Evolutionary conservation across 1,140 invertebrate species (phyloP).

Genomic region (Drosophila auraria): DNA sequence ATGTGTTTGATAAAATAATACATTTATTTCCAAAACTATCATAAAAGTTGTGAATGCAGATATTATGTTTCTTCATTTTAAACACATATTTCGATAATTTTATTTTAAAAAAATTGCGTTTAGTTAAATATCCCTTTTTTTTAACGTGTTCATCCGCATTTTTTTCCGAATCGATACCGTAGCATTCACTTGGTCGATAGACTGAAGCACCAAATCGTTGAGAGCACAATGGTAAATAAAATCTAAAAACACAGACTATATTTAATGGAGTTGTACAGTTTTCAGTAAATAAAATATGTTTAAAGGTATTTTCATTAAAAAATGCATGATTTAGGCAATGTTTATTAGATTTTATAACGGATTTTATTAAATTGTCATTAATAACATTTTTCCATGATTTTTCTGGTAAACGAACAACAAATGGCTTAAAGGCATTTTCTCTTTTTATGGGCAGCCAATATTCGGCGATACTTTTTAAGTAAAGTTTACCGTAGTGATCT

Average conservation of each 20-base stretch:
- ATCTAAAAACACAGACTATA: slow-evolving; percentile 66
- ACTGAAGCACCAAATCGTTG: slow-evolving; percentile 55
- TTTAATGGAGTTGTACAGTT: slow-evolving; percentile 48
- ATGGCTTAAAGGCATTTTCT: slow-evolving; percentile 47
- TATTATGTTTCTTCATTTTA: slow-evolving; percentile 6
- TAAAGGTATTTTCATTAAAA: neutral
- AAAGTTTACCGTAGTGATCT: slow-evolving; percentile 25
- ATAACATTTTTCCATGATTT: slow-evolving; percentile 59
- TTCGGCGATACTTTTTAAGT: slow-evolving; percentile 49
- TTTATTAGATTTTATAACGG: slow-evolving; percentile 36
- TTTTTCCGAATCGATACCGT: slow-evolving; percentile 40
- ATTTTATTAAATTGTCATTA: slow-evolving; percentile 18
- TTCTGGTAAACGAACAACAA: slow-evolving; percentile 69
- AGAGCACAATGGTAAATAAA: slow-evolving; percentile 63
- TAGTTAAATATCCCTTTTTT: slow-evolving; percentile 46
- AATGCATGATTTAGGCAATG: slow-evolving; percentile 48
- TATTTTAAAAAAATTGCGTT: slow-evolving; percentile 28
- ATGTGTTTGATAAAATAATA: slow-evolving; percentile 35
- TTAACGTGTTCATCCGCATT: neutral
- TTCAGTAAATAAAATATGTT: slow-evolving; percentile 3
- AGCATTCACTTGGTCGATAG: slow-evolving; percentile 59
- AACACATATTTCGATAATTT: slow-evolving; percentile 13
- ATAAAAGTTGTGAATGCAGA: slow-evolving; percentile 28
- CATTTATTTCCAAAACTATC: slow-evolving; percentile 20
- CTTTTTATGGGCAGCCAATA: slow-evolving; percentile 76